phyloP scores from a whole-genome alignment of 37 sponge, comb jelly and placozoan species.

The Axinella damicornis region DNA sequence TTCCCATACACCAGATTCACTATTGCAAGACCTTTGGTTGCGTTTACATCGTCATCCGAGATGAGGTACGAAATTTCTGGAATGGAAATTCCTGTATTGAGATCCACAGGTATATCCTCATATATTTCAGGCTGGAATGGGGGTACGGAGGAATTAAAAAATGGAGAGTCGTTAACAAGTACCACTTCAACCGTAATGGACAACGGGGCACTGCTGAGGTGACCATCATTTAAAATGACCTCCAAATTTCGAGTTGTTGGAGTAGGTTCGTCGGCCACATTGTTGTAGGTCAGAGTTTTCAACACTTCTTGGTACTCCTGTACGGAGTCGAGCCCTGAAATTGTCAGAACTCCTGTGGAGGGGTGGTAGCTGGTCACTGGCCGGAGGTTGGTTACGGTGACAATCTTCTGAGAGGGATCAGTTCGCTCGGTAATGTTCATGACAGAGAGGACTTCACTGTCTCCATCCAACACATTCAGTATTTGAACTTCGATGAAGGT shows the following conservation, averaged over 20 bases:
- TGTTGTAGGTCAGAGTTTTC: constrained; percentile 78
- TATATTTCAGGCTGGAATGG: constrained; percentile 53
- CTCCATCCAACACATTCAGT: constrained; percentile 54
- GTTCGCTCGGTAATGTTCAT: constrained; percentile 33
- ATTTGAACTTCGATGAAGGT: constrained; percentile 59
- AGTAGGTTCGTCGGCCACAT: constrained; percentile 88
- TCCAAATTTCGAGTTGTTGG: constrained; percentile 42
- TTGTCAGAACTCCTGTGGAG: constrained; percentile 40
- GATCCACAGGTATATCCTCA: constrained; percentile 59
- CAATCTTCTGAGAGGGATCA: constrained; percentile 2
- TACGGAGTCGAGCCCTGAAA: constrained; percentile 72
- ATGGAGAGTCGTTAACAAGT: constrained; percentile 93
- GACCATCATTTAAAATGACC: constrained; percentile 75
- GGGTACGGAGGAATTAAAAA: constrained; percentile 37
- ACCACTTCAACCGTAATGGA: constrained; percentile 53
- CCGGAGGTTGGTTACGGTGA: constrained; percentile 20
- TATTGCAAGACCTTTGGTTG: constrained; percentile 73
- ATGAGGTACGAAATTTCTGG: constrained; percentile 55
- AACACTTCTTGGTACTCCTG: constrained; percentile 71
- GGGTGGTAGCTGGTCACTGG: constrained; percentile 32
- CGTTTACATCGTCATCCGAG: constrained; percentile 72
- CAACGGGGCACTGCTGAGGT: constrained; percentile 43
- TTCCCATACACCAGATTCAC: constrained; percentile 42
- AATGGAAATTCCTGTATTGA: constrained; percentile 58
- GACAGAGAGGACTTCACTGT: constrained; percentile 60